A percentile compares a stretch with the other conserved stretches of the same genome.
phyloP scores from a whole-genome alignment of 2,113 vertebrate species.

The Rhynchomys soricoides region DNA sequence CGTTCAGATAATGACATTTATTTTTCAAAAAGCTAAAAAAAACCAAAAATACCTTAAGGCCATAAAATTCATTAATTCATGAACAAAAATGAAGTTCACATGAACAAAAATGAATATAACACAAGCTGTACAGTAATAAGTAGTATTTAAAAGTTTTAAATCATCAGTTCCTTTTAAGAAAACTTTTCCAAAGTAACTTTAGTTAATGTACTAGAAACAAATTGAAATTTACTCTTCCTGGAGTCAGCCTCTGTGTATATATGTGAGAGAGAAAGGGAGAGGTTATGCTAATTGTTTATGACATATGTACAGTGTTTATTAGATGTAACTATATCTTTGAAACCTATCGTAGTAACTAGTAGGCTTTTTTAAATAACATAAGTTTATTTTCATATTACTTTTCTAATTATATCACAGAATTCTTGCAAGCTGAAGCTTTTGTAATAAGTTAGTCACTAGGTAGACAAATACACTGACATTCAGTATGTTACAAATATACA shows the following conservation, averaged over 20 bases:
- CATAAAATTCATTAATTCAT: neutral
- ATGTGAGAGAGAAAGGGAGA: neutral
- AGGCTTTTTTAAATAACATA: neutral
- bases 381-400: neutral
- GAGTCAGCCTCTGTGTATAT: neutral
- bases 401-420: neutral
- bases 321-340: neutral
- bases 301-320: neutral
- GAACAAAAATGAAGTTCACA: neutral
- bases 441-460: neutral
- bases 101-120: neutral
- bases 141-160: constrained; percentile 17
- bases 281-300: fast-evolving
- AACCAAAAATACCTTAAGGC: neutral
- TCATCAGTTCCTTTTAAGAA: neutral
- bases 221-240: neutral
- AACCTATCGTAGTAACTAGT: neutral
- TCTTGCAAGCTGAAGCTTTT: neutral
- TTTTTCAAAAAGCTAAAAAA: neutral
- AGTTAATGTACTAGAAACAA: neutral
- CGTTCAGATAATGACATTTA: neutral
- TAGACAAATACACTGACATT: neutral
- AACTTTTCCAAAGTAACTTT: neutral
- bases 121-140: neutral
- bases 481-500: neutral